A percentile compares a stretch with the other conserved stretches of the same genome.
Evolutionary conservation across 2,113 vertebrate species (phyloP).

Genomic region (Chaetura pelagica): DNA sequence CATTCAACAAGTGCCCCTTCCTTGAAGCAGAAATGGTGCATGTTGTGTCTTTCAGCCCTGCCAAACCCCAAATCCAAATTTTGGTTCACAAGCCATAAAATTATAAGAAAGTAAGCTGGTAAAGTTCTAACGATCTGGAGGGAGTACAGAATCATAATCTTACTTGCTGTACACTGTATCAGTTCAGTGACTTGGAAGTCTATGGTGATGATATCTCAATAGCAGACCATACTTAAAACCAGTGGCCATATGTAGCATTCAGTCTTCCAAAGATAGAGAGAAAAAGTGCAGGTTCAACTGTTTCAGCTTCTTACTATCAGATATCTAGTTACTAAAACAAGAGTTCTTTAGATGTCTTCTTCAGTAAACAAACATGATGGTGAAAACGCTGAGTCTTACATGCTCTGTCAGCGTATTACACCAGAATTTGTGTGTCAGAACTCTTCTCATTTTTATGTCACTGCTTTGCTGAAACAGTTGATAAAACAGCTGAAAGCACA

Average conservation of each 20-base stretch:
- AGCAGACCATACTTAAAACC: background rate
- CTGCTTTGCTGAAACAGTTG: background rate
- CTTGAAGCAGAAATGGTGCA: background rate
- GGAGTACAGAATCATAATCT: background rate
- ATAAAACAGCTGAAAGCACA: background rate
- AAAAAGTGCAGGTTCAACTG: background rate
- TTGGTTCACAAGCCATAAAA: background rate
- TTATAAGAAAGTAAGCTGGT: background rate
- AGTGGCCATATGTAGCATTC: background rate
- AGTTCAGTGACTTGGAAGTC: background rate
- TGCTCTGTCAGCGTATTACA: background rate
- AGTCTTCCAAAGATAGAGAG: background rate
- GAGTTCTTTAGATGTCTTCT: background rate
- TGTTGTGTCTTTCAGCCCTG: background rate
- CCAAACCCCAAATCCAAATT: background rate
- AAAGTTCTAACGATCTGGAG: background rate
- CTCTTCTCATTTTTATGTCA: background rate
- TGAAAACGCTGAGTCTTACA: background rate
- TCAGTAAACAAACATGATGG: background rate
- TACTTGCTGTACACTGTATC: background rate
- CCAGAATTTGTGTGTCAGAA: background rate
- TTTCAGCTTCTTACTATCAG: background rate
- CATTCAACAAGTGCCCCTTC: background rate
- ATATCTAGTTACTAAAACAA: background rate
- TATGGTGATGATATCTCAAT: background rate